Evolutionary conservation across 2,113 vertebrate genomes (phyloP).

Genomic region (Phasianus colchicus): DNA sequence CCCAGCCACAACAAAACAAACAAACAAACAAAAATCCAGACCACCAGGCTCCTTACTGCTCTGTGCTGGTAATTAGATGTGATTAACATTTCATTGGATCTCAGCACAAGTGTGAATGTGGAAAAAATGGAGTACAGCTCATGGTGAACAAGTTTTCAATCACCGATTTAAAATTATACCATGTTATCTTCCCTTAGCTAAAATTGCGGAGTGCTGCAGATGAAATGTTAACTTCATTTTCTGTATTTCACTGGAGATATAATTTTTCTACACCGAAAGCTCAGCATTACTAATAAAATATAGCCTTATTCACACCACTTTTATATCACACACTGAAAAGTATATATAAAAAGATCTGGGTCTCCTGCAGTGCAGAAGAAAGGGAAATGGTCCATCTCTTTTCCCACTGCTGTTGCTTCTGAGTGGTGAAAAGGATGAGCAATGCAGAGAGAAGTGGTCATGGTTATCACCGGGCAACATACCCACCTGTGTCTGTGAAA

Average conservation of each 20-base stretch:
- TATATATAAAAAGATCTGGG: not conserved
- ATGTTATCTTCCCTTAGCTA: constrained; percentile 6
- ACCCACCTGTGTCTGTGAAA: not conserved
- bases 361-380: not conserved
- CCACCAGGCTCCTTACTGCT: constrained; percentile 4
- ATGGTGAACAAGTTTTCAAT: constrained; percentile 53
- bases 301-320: not conserved
- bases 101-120: constrained; percentile 54
- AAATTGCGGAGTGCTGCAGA: constrained; percentile 41
- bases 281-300: constrained; percentile 21
- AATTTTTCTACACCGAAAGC: constrained; percentile 10
- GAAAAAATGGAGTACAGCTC: constrained; percentile 37
- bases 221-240: constrained; percentile 50
- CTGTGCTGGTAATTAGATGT: constrained; percentile 36
- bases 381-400: not conserved
- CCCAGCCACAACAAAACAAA: not conserved
- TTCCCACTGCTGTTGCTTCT: not conserved
- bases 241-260: constrained; percentile 5
- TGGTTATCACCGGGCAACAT: fast-evolving
- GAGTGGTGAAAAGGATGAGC: not conserved
- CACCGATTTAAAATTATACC: constrained; percentile 44
- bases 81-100: constrained; percentile 40
- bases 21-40: not conserved
- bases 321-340: not conserved
- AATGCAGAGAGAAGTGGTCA: not conserved